Evolutionary conservation across 2,888 invertebrate species (phyloP).

Genomic region (Zaprionus lineosus): DNA sequence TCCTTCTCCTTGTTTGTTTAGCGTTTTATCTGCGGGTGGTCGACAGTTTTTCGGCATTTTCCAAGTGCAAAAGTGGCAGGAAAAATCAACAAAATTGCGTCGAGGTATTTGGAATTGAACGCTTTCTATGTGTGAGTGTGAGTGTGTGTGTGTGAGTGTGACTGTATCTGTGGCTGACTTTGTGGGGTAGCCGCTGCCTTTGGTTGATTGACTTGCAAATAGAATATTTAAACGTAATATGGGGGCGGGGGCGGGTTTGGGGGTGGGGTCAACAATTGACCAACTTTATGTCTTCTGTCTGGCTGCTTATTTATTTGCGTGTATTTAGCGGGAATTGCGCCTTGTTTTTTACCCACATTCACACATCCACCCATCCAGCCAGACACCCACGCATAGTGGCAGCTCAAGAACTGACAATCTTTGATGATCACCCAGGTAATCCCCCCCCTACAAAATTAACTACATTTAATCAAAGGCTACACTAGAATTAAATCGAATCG

Average conservation of each 20-base stretch:
- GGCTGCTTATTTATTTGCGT: conserved; percentile 44
- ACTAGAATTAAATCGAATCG: too few relatives aligned
- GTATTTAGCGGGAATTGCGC: conserved; percentile 59
- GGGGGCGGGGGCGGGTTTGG: background rate
- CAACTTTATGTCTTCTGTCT: conserved; percentile 39
- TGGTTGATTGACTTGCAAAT: conserved; percentile 27
- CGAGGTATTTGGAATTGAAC: too few relatives aligned
- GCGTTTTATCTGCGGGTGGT: conserved; percentile 50
- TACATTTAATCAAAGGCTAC: conserved; percentile 20
- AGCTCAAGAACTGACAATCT: conserved; percentile 13
- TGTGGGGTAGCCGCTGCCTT: background rate
- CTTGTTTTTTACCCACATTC: conserved; percentile 45
- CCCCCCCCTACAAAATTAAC: conserved; percentile 19
- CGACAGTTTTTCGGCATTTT: conserved; percentile 32
- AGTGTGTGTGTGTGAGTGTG: background rate
- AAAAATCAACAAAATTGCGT: conserved; percentile 22
- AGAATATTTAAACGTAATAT: background rate
- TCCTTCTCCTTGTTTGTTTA: background rate
- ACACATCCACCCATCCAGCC: conserved; percentile 21
- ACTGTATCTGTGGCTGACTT: background rate
- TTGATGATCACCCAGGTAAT: conserved; percentile 19
- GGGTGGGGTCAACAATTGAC: background rate
- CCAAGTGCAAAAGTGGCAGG: conserved; percentile 49
- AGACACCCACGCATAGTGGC: background rate
- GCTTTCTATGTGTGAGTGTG: background rate